Percentiles rank a stretch among this genome's conserved stretches.
Conservation (phyloP, 2,888 invertebrate genomes). For the Chymomyza caudatula region DNA sequence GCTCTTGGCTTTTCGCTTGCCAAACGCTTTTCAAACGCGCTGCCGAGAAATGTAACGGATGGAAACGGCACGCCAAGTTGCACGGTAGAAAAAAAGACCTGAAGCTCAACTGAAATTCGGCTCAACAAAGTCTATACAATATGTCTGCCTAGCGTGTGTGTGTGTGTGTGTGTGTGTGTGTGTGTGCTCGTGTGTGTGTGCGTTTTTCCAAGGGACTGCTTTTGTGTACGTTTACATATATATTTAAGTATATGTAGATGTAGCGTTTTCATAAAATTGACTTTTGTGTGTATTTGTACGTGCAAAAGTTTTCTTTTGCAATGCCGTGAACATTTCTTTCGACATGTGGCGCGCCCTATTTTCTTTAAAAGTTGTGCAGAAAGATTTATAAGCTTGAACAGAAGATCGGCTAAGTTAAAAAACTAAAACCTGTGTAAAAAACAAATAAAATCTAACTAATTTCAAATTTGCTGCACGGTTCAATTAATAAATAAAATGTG, state of each 20-base stretch:
- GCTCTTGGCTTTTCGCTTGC: constrained; percentile 35
- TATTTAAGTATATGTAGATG: not conserved
- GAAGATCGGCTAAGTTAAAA: not conserved
- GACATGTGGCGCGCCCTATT: constrained; percentile 47
- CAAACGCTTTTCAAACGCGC: constrained; percentile 67
- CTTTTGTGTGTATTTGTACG: constrained; percentile 2
- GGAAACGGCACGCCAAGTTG: constrained; percentile 24
- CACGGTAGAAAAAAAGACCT: not conserved
- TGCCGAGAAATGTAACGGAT: constrained; percentile 62
- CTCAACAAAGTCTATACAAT: constrained; percentile 42
- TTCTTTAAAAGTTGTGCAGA: constrained; percentile 7
- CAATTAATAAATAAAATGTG: not conserved
- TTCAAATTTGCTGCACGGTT: not conserved
- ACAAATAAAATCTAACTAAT: not conserved
- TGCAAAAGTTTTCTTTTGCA: constrained; percentile 20
- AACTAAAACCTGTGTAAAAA: not conserved
- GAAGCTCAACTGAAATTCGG: not conserved
- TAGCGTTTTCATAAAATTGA: not conserved
- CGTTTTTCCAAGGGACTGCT: constrained; percentile 9
- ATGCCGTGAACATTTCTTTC: constrained; percentile 34
- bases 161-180: constrained; percentile 11
- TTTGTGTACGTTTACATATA: constrained; percentile 19
- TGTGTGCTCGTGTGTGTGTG: constrained; percentile 28
- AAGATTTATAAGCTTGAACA: not conserved
- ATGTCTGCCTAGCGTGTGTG: constrained; percentile 19